Evolutionary conservation across 1,140 invertebrate species (phyloP), one percentile per base, ranked within the genome.

Genomic region (Holotrichia oblita): DNA sequence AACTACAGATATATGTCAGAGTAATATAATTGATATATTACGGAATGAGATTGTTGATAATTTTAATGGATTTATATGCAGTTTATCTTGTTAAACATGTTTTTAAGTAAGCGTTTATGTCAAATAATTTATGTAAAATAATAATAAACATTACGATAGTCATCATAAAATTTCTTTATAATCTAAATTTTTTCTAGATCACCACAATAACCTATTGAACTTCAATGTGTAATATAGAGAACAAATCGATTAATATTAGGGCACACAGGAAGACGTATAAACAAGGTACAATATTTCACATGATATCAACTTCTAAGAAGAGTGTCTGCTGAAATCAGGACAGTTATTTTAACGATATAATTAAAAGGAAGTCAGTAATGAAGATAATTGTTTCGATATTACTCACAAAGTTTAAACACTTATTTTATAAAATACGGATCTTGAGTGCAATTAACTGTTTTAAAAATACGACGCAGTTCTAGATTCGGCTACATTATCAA

Each of bases 301-400:
- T 17, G 48, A 3, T 17, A 55, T n/a, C 42, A 2, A 10, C 14
- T 44, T 9, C 8, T 14, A 14, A 44, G 48, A 55, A 55, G 48
- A 17, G 14, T 55, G 48, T 17, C 48, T 55, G 48, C 48, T 55
- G 48, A 55, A 55, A 55, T 17, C 17, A 55, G 48, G n/a, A 14
- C 48, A 55, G 48, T 55, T 55, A 55, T 17, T 55, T 55, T 55
- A 55, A 55, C n/a, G n/a, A 55, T 3, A 55, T 7, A 55, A 55
- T 55, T 55, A 55, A 55, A 17, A 55, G 48, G 48, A 55, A 55
- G 48, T 17, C n/a, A 17, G 14, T 55, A 55, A 55, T 55, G 6
- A 55, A 3, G 48, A 55, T 17, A 55, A 55, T 17, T 17, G 6
- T 55, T 55, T 4, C 6, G 27, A 34, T 34, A 34, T 34, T 34